A percentile compares a stretch with the other conserved stretches of the same genome.
Evolutionary conservation across 2,797 vertebrate species (phyloP).

Genomic region (Nannoperca australis): DNA sequence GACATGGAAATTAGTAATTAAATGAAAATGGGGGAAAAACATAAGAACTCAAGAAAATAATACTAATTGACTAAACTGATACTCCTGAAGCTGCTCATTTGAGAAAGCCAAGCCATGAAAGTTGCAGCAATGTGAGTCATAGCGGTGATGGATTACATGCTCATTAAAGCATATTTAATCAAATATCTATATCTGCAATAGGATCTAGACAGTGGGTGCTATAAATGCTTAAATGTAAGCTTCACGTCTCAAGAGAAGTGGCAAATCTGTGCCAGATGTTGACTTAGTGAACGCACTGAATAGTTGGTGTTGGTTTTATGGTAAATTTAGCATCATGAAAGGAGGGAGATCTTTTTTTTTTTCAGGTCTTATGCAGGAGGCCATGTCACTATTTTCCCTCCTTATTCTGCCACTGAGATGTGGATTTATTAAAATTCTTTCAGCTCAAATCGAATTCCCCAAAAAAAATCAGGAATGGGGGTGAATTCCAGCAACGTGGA

Average conservation of each 20-base stretch:
- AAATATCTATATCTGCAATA: constrained; percentile 18
- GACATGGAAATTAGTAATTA: constrained; percentile 19
- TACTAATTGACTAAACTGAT: background rate
- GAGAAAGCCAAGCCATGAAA: background rate
- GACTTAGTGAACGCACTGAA: constrained; percentile 39
- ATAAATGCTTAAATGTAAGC: constrained; percentile 25
- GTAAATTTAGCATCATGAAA: constrained; percentile 56
- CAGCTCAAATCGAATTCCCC: constrained; percentile 43
- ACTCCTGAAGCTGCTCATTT: background rate
- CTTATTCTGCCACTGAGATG: constrained; percentile 41
- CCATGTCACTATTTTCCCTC: constrained; percentile 36
- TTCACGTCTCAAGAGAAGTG: constrained; percentile 22
- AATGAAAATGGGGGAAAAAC: constrained; percentile 11
- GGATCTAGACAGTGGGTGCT: constrained; percentile 7
- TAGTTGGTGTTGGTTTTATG: constrained; percentile 47
- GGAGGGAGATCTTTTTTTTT: constrained; percentile 25
- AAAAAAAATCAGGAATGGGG: constrained; percentile 59
- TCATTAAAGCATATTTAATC: constrained; percentile 8
- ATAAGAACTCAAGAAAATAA: background rate
- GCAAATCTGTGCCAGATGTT: constrained; percentile 55
- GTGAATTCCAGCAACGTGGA: constrained; percentile 83
- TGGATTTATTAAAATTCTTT: constrained; percentile 59
- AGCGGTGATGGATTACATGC: background rate
- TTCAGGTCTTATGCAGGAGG: constrained; percentile 32
- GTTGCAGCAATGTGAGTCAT: background rate